These are phyloP conservation scores for Calcarius ornatus DNA, from an alignment of 2,113 vertebrate genomes.

Conservation along the genomic window DNA sequence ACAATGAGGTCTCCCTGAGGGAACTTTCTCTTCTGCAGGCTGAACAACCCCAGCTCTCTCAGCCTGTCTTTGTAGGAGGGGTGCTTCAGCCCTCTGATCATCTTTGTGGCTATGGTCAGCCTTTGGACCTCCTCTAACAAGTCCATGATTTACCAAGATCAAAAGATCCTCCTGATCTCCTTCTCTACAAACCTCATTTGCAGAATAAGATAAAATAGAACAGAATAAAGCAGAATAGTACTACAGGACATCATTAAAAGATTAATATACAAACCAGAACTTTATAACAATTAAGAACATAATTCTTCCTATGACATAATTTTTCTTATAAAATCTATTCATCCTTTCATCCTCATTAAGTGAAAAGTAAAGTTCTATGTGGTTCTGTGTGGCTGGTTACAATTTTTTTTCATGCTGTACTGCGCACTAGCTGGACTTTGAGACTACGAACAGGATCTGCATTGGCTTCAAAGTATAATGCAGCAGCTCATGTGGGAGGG, in stretches of 20 bases:
- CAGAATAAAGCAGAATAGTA: not conserved
- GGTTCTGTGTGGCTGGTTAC: not conserved
- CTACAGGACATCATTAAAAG: not conserved
- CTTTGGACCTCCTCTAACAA: not conserved
- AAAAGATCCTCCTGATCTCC: not conserved
- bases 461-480: not conserved
- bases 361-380: not conserved
- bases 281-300: not conserved
- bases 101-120: rapidly evolving
- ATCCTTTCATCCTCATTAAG: not conserved
- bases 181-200: not conserved
- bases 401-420: not conserved
- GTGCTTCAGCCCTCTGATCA: not conserved
- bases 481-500: not conserved
- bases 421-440: not conserved
- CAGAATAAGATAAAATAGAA: not conserved
- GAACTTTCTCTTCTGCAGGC: not conserved
- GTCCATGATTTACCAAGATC: not conserved
- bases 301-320: not conserved
- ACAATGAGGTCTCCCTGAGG: too few relatives aligned
- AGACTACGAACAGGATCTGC: slow-evolving; percentile 14
- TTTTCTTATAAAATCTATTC: not conserved
- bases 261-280: not conserved
- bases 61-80: not conserved
- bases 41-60: not conserved